phyloP scores from a whole-genome alignment of 2,113 vertebrate species.

The Nibea coibor region DNA sequence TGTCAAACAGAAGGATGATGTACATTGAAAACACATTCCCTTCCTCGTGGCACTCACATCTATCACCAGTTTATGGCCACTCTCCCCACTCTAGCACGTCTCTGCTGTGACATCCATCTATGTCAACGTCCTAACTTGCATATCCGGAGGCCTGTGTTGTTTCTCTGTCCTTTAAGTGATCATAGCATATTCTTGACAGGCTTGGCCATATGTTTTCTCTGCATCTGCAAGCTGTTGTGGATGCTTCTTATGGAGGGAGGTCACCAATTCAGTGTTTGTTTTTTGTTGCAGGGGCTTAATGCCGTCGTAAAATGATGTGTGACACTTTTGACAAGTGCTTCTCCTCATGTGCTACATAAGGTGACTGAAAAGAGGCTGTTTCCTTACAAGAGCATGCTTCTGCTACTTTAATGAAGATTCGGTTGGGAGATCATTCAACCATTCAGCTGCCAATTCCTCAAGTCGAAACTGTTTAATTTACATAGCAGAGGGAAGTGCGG shows the following conservation, averaged over 20 bases:
- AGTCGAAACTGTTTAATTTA: slow-evolving; percentile 31
- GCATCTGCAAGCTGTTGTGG: slow-evolving; percentile 18
- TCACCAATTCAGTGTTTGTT: background rate
- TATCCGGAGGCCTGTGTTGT: slow-evolving; percentile 62
- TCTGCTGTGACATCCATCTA: slow-evolving; percentile 75
- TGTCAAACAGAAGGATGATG: slow-evolving; percentile 78
- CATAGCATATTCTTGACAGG: slow-evolving; percentile 52
- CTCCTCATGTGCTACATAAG: slow-evolving; percentile 2
- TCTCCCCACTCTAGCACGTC: slow-evolving; percentile 64
- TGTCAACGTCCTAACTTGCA: slow-evolving; percentile 66
- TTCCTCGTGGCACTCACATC: slow-evolving; percentile 73
- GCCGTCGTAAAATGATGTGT: slow-evolving; percentile 42
- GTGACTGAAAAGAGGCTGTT: slow-evolving; percentile 38
- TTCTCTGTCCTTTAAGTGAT: slow-evolving; percentile 57
- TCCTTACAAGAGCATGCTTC: slow-evolving; percentile 14
- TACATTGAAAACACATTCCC: slow-evolving; percentile 77
- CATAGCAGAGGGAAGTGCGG: background rate
- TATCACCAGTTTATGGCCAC: slow-evolving; percentile 79
- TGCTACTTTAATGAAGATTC: slow-evolving; percentile 37
- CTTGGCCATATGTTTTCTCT: slow-evolving; percentile 49
- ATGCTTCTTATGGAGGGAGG: background rate
- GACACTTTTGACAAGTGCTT: slow-evolving; percentile 41
- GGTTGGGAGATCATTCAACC: slow-evolving; percentile 27
- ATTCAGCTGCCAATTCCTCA: slow-evolving; percentile 27
- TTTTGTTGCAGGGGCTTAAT: background rate